Evolutionary conservation across 2,888 invertebrate genomes (phyloP).

Genomic region (Agrotis clavis): DNA sequence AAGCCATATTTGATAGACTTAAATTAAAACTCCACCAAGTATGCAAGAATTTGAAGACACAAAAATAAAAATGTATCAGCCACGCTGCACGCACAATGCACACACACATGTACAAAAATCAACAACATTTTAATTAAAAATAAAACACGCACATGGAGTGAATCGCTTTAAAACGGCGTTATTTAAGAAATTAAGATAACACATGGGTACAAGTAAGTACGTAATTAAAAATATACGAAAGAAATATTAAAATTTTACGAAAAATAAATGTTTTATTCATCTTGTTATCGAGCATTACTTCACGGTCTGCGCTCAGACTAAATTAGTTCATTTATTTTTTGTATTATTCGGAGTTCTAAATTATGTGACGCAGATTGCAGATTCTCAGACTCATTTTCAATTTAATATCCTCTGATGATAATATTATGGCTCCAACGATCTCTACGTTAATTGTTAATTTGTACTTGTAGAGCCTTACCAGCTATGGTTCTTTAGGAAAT

Average conservation of each 20-base stretch:
- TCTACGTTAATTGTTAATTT: no score
- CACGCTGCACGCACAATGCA: conserved; percentile 30
- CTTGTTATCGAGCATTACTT: conserved; percentile 39
- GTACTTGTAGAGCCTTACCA: no score
- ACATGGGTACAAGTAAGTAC: background rate
- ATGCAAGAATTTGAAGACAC: background rate
- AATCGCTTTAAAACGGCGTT: conserved; percentile 11
- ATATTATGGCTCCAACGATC: no score
- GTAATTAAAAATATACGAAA: conserved; percentile 25
- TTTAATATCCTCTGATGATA: no score
- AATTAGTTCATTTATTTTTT: conserved; percentile 58
- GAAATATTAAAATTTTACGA: conserved; percentile 33
- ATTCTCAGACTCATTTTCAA: no score
- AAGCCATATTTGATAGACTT: background rate
- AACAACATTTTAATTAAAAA: conserved; percentile 30
- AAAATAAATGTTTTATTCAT: conserved; percentile 45
- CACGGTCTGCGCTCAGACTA: conserved; percentile 57
- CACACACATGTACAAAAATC: conserved; percentile 14
- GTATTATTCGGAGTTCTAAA: conserved; percentile 2
- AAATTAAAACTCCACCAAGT: background rate
- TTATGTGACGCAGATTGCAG: conserved; percentile 16
- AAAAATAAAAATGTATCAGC: conserved; percentile 23
- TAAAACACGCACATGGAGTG: conserved; percentile 22
- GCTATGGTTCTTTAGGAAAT: no score
- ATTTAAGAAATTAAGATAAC: conserved; percentile 22